Base-by-base conservation (phyloP, 2,888 invertebrate genomes). In the Agrochola litura region DNA sequence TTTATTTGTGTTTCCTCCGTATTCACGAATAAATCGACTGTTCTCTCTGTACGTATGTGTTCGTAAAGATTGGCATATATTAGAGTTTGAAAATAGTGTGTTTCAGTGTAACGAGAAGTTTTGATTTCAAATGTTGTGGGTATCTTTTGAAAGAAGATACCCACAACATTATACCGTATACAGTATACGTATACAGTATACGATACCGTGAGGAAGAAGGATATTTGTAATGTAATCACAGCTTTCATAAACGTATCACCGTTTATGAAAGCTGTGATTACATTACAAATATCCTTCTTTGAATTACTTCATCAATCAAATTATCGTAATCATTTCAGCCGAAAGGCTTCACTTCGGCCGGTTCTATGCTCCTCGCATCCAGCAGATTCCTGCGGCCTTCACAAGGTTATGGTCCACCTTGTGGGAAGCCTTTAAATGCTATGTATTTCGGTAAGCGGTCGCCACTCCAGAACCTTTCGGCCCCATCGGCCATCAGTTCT, bases 1-100 rank as follows among this genome's bases (percentile, higher is more conserved):
- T 94, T 92, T 91, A 92, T 92, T 91, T 92, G 91, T 92, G 91
- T 92, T 92, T 91, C 88, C 88, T 86, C 81, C 88, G 83, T 87
- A 86, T 89, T 88, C 88, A 79, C 81, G 88, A 89, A 90, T 89
- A 90, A 86, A 90, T 89, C 87, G 89, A 86, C 74, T 70, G 61
- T 56, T 73, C 67, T 67, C 25, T 73, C 43, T n/a, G 52, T 85
- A 54, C 37, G 52, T 72, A 49, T 77, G 67, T 68, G 71, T 66
- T 72, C 1, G 12, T 68, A 30, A 37, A 49, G 41, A 56, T 65
- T 65, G 71, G 22, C 41, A 6, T 49, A 61, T n/a, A 69, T 41
- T 77, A 12, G 1, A 46, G 12, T 10, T 30, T 22, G 22, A 37
- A 10, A 16, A 30, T 56, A 60, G 10, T 49, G 16, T 77, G n/a